phyloP scores from a whole-genome alignment of 2,113 vertebrate species.

The Oryzias celebensis region DNA sequence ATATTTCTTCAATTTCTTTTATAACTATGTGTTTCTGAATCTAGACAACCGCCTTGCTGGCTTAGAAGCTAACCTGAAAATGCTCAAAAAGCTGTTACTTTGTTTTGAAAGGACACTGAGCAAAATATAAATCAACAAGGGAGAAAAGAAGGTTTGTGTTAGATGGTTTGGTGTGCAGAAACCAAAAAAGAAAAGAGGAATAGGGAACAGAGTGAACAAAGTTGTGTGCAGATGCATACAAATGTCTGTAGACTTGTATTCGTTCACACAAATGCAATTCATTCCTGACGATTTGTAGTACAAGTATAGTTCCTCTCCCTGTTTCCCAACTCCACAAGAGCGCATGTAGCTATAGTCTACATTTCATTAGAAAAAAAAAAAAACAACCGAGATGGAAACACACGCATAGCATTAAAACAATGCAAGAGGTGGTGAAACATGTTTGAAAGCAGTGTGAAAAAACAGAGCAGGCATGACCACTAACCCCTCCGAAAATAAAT shows the following conservation, averaged over 20 bases:
- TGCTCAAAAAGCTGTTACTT: slow-evolving; percentile 37
- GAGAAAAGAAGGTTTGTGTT: slow-evolving; percentile 23
- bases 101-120: slow-evolving; percentile 49
- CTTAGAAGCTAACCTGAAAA: slow-evolving; percentile 50
- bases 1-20: slow-evolving; percentile 27
- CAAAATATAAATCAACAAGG: slow-evolving; percentile 54
- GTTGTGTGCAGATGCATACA: slow-evolving; percentile 33
- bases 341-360: slow-evolving; percentile 11
- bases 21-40: slow-evolving; percentile 25
- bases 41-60: slow-evolving; percentile 46
- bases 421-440: slow-evolving; percentile 43
- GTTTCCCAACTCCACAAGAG: slow-evolving; percentile 5
- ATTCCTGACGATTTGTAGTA: slow-evolving; percentile 29
- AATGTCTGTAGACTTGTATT: slow-evolving; percentile 29
- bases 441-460: slow-evolving; percentile 59
- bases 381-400: slow-evolving; percentile 3
- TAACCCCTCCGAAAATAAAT: slow-evolving; percentile 19
- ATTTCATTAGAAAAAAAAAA: slow-evolving; percentile 20
- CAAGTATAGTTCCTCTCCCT: slow-evolving; percentile 16
- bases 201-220: slow-evolving; percentile 14
- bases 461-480: slow-evolving; percentile 42
- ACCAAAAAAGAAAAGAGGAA: slow-evolving; percentile 23
- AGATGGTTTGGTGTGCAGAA: slow-evolving; percentile 33
- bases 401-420: slow-evolving; percentile 48
- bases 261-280: slow-evolving; percentile 18